A percentile compares a stretch with the other conserved stretches of the same genome.
phyloP scores from a whole-genome alignment of 2,888 invertebrate genomes.

The Nomada fucata region DNA sequence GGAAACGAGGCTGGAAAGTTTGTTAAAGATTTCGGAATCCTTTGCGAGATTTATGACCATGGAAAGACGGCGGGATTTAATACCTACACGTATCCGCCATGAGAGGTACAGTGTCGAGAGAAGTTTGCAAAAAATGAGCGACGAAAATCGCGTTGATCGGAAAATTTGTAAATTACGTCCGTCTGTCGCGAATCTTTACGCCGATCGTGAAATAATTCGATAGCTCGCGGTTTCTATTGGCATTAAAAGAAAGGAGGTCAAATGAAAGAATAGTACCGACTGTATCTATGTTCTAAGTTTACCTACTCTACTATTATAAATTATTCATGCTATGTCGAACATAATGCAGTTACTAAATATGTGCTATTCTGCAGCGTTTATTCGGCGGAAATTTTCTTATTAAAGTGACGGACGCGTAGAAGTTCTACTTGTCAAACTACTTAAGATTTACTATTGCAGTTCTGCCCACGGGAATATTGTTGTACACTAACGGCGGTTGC shows the following conservation, averaged over 20 bases:
- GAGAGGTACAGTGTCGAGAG: neutral
- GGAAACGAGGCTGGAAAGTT: conserved; percentile 29
- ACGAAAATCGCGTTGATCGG: conserved; percentile 7
- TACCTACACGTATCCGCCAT: conserved; percentile 5
- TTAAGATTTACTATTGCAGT: conserved; percentile 54
- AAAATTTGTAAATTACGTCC: neutral
- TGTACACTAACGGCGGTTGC: conserved; percentile 44
- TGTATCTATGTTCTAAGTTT: no score
- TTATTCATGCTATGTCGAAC: no score
- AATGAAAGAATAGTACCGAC: no score
- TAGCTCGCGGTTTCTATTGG: neutral
- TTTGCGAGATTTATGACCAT: conserved; percentile 26
- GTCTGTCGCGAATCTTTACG: neutral
- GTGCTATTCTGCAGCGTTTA: conserved; percentile 21
- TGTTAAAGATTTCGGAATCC: conserved; percentile 38
- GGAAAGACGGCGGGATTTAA: conserved; percentile 22
- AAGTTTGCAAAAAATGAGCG: conserved; percentile 29
- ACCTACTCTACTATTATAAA: neutral
- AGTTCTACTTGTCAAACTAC: conserved; percentile 59
- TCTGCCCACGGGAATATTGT: conserved; percentile 15
- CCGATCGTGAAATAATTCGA: neutral
- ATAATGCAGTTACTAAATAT: neutral
- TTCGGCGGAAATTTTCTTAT: conserved; percentile 16
- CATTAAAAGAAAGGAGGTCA: no score
- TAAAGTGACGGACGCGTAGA: conserved; percentile 35